Conservation (phyloP, 2,797 vertebrate genomes). For the Phalloptychus januarius region DNA sequence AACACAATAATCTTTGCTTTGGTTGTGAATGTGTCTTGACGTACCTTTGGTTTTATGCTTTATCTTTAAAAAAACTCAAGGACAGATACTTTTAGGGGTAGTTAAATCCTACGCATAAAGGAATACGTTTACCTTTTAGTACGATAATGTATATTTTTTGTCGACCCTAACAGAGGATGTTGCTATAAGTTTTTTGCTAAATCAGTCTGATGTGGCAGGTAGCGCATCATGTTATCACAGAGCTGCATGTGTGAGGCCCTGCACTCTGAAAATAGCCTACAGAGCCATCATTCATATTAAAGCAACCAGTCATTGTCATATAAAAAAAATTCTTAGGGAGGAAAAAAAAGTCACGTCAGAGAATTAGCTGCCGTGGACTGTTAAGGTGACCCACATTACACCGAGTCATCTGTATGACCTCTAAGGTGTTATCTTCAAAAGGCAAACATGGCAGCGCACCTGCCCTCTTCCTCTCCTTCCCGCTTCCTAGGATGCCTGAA, state of each 20-base stretch:
- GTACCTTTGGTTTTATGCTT: constrained; percentile 81
- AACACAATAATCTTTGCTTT: constrained; percentile 82
- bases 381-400: constrained; percentile 64
- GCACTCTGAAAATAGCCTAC: constrained; percentile 36
- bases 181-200: constrained; percentile 24
- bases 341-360: constrained; percentile 45
- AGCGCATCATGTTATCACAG: constrained; percentile 52
- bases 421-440: constrained; percentile 65
- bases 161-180: constrained; percentile 10
- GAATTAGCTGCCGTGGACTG: constrained; percentile 38
- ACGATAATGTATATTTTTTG: constrained; percentile 19
- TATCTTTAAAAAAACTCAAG: constrained; percentile 79
- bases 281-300: constrained; percentile 45
- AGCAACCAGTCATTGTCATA: constrained; percentile 34
- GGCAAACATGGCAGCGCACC: constrained; percentile 59
- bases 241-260: constrained; percentile 49
- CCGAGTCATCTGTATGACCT: constrained; percentile 62
- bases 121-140: constrained; percentile 51
- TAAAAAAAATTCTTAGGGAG: constrained; percentile 27
- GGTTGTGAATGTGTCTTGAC: constrained; percentile 82
- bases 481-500: constrained; percentile 54
- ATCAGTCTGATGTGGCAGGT: constrained; percentile 25
- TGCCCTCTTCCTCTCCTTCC: neutral
- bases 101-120: constrained; percentile 57
- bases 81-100: constrained; percentile 75